phyloP scores from a whole-genome alignment of 2,113 vertebrate species.

The Eulemur rufifrons region DNA sequence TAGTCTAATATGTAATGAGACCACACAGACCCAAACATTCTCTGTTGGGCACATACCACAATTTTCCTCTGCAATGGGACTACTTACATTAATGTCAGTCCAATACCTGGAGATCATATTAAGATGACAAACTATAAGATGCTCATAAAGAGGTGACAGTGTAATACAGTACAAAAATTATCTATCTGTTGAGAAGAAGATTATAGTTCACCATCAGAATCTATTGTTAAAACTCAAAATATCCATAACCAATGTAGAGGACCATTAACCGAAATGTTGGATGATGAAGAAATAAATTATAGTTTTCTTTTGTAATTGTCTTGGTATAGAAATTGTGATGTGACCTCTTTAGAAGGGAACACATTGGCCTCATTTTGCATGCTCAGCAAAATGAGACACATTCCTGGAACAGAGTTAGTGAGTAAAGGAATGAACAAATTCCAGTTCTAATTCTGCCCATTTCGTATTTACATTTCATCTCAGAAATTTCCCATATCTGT shows the following conservation, averaged over 20 bases:
- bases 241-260: background rate
- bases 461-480: background rate
- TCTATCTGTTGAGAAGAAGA: background rate
- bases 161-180: background rate
- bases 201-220: background rate
- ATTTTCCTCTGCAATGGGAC: background rate
- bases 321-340: background rate
- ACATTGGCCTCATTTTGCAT: background rate
- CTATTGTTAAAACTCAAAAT: constrained; percentile 10
- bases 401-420: background rate
- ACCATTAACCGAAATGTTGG: background rate
- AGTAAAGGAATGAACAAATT: constrained; percentile 22
- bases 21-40: background rate
- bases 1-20: background rate
- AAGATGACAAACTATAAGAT: background rate
- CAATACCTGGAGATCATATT: background rate
- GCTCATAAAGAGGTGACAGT: background rate
- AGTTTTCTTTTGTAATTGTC: background rate
- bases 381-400: background rate
- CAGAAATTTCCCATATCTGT: background rate
- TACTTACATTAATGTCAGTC: background rate
- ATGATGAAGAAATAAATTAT: background rate
- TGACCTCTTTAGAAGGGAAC: background rate
- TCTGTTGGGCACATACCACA: background rate
- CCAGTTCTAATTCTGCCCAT: background rate